phyloP scores from a whole-genome alignment of 2,888 invertebrate genomes.

The Scaptomyza tumidula region DNA sequence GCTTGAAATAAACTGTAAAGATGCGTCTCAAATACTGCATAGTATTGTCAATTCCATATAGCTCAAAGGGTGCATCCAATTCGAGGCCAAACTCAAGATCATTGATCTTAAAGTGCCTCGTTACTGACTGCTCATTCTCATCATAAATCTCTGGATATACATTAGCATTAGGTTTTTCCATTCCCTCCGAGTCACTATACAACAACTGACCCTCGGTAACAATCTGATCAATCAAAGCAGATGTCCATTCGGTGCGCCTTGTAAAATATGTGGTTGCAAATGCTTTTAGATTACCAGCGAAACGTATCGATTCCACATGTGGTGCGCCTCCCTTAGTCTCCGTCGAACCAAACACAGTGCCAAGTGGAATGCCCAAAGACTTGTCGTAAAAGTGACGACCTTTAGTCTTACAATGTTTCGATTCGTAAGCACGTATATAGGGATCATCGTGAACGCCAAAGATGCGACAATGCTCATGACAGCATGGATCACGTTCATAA shows the following conservation, averaged over 20 bases:
- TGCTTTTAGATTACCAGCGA: conserved; percentile 73
- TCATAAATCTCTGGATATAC: conserved; percentile 64
- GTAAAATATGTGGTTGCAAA: conserved; percentile 80
- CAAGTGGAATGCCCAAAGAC: conserved; percentile 70
- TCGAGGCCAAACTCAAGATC: conserved; percentile 77
- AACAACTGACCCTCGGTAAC: conserved; percentile 77
- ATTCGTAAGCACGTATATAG: conserved; percentile 47
- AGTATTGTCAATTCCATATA: conserved; percentile 32
- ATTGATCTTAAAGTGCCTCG: conserved; percentile 74
- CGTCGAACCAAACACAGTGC: conserved; percentile 58
- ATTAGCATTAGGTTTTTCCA: conserved; percentile 37
- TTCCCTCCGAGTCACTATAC: conserved; percentile 55
- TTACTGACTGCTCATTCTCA: conserved; percentile 68
- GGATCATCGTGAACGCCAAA: conserved; percentile 67
- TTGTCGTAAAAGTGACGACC: conserved; percentile 43
- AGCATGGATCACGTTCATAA: conserved; percentile 53
- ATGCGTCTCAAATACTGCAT: conserved; percentile 54
- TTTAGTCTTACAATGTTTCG: conserved; percentile 44
- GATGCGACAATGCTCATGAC: conserved; percentile 55
- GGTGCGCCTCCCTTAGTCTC: conserved; percentile 39
- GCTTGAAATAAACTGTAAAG: conserved; percentile 67
- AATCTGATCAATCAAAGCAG: conserved; percentile 73
- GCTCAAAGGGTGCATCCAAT: conserved; percentile 59
- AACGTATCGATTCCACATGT: conserved; percentile 64
- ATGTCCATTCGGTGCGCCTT: conserved; percentile 75